Conservation (phyloP, 2,888 invertebrate species). For the Ectropis crepuscularia region DNA sequence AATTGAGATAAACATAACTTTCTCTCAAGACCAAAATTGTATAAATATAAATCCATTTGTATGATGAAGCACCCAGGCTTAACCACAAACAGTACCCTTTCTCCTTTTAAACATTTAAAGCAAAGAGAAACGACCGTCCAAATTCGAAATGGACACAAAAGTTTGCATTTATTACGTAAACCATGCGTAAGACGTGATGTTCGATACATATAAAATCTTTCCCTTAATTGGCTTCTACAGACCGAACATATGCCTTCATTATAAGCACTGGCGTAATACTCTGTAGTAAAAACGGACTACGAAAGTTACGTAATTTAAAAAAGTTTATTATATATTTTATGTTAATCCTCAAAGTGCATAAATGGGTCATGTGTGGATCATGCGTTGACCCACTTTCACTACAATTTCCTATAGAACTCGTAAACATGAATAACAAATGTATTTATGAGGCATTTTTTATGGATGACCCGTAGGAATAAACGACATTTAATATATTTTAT, state of each 20-base stretch:
- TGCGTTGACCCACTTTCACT: conserved; percentile 68
- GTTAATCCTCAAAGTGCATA: conserved; percentile 42
- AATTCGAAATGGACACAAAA: conserved; percentile 40
- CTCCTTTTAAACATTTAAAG: conserved; percentile 36
- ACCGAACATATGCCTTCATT: conserved; percentile 6
- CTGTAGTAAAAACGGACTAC: conserved; percentile 30
- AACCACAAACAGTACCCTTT: conserved; percentile 30
- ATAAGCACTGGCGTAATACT: conserved; percentile 12
- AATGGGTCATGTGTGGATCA: conserved; percentile 50
- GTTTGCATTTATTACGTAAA: conserved; percentile 42
- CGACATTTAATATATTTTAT: conserved; percentile 13
- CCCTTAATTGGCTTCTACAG: conserved; percentile 30
- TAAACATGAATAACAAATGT: conserved; percentile 16
- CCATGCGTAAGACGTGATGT: conserved; percentile 26
- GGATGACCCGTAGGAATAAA: conserved; percentile 10
- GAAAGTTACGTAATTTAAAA: conserved; percentile 39
- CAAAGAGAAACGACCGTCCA: conserved; percentile 46
- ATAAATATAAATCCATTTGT: conserved; percentile 25
- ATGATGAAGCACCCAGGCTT: conserved; percentile 24
- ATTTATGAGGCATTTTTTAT: conserved; percentile 28
- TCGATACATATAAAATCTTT: conserved; percentile 21
- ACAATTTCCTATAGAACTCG: conserved; percentile 41
- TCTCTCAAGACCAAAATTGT: conserved; percentile 18
- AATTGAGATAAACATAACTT: conserved; percentile 13
- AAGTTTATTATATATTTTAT: conserved; percentile 40